Percentiles rank a stretch among this genome's conserved stretches.
phyloP scores from a whole-genome alignment of 2,797 vertebrate genomes.

The Pogoniulus pusillus region DNA sequence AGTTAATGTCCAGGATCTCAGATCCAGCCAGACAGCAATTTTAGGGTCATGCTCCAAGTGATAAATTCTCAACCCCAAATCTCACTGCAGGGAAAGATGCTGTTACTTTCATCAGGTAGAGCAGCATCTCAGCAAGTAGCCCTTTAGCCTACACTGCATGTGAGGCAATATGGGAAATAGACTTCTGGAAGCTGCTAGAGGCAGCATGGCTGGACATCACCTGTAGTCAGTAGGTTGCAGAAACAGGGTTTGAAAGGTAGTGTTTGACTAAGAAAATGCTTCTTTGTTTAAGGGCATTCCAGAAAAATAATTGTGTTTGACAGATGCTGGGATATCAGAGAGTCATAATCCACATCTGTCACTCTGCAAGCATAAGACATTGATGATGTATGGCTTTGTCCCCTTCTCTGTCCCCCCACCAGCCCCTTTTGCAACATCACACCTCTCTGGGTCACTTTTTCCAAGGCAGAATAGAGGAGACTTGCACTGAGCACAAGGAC shows the following conservation, averaged over 20 bases:
- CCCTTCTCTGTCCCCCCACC: not conserved
- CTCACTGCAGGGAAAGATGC: not conserved
- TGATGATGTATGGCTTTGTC: not conserved
- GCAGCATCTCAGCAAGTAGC: not conserved
- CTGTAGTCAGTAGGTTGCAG: not conserved
- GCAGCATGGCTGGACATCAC: not conserved
- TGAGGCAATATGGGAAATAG: not conserved
- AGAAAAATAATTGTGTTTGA: not conserved
- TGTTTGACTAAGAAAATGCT: not conserved
- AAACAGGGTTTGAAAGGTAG: not conserved
- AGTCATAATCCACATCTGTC: rapidly evolving
- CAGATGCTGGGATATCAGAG: not conserved
- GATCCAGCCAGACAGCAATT: not conserved
- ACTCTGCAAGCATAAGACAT: not conserved
- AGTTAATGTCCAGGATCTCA: not conserved
- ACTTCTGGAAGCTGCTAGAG: not conserved
- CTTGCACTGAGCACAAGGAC: not conserved
- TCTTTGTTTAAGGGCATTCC: not conserved
- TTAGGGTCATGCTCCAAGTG: not conserved
- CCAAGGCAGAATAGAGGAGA: not conserved
- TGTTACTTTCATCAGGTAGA: not conserved
- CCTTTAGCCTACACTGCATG: not conserved
- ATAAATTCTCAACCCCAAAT: not conserved
- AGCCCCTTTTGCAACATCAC: not conserved
- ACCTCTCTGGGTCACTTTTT: not conserved